Percentiles rank a stretch among this genome's conserved stretches.
Conservation (phyloP, 2,113 vertebrate genomes). For the Ranitomeya imitator region DNA sequence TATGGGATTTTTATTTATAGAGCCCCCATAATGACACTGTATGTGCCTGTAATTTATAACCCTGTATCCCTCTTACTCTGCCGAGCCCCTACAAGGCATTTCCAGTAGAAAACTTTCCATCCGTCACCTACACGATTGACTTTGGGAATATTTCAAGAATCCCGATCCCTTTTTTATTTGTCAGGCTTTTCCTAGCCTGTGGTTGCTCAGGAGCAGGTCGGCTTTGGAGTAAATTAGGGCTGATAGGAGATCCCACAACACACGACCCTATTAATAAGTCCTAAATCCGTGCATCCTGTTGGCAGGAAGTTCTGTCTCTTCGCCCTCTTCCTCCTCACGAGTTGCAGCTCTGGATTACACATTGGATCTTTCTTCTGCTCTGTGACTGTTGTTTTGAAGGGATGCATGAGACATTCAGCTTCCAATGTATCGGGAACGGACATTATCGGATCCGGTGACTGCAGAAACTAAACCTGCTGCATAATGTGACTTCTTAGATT, state of each 20-base stretch:
- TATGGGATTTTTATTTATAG: background rate
- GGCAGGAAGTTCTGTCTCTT: conserved; percentile 14
- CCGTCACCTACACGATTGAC: background rate
- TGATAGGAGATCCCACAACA: too few species aligned
- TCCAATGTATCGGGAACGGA: background rate
- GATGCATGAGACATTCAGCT: conserved; percentile 6
- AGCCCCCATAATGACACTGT: background rate
- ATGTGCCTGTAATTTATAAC: background rate
- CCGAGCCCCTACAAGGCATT: conserved; percentile 28
- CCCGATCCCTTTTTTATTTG: background rate
- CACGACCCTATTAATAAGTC: background rate
- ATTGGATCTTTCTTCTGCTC: conserved; percentile 6
- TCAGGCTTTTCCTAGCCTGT: background rate
- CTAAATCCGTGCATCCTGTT: conserved; percentile 31
- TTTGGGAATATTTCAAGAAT: conserved; percentile 57
- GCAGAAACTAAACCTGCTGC: background rate
- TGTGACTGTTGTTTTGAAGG: background rate
- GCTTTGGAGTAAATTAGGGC: background rate
- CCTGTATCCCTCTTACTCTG: background rate
- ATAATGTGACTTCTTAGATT: background rate
- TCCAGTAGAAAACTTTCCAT: conserved; percentile 6
- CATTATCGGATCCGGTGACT: background rate
- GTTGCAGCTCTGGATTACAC: background rate
- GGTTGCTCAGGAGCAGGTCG: background rate
- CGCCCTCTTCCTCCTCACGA: conserved; percentile 18